phyloP scores from a whole-genome alignment of 92 coral and sea anemone genomes.

The Siderastrea siderea region DNA sequence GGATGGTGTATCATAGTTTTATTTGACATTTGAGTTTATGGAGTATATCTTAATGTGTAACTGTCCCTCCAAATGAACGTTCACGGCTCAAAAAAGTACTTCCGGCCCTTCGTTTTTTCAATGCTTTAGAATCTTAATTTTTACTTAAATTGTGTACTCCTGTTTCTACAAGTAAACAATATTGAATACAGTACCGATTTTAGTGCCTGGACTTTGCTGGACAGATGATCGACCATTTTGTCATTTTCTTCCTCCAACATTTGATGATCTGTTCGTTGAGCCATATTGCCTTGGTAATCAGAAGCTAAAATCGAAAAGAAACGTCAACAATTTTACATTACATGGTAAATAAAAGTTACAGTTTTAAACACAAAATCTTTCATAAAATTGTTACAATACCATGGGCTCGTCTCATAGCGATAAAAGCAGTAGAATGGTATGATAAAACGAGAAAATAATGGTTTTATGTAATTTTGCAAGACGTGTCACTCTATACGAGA shows the following conservation, averaged over 20 bases:
- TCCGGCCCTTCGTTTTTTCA: too few species aligned
- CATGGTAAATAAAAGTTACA: neutral
- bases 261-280: conserved; percentile 85
- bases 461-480: neutral
- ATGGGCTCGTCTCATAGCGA: conserved; percentile 58
- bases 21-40: too few species aligned
- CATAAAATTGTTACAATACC: neutral
- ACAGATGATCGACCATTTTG: conserved; percentile 76
- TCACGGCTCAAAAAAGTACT: too few species aligned
- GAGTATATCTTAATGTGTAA: too few species aligned
- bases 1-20: too few species aligned
- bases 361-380: neutral
- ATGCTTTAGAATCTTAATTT: too few species aligned
- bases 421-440: neutral
- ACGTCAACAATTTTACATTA: neutral
- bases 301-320: conserved; percentile 30
- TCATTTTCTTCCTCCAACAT: conserved; percentile 97
- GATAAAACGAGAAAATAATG: conserved; percentile 15
- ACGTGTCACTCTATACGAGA: conserved; percentile 48
- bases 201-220: conserved; percentile 95
- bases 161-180: neutral
- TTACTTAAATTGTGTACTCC: too few species aligned
- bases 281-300: conserved; percentile 71
- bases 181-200: conserved; percentile 80
- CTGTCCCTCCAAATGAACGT: too few species aligned